Conservation (phyloP, 2,888 invertebrate species). For the Hartigia nigra region DNA sequence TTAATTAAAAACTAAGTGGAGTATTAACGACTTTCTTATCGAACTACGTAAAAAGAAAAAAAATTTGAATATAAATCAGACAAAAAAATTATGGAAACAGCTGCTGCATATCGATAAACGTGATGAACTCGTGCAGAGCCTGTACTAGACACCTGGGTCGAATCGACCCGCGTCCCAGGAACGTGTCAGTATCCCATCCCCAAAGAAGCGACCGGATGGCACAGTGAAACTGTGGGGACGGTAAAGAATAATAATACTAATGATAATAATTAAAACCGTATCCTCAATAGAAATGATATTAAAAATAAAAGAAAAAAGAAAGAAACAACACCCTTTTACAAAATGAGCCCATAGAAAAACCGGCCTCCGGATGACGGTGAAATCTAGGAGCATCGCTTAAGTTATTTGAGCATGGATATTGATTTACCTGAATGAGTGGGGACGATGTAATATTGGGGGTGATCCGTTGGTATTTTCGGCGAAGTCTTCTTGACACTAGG, state of each 20-base stretch:
- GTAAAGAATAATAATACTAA: background rate
- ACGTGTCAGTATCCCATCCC: background rate
- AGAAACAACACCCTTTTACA: background rate
- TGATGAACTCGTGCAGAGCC: background rate
- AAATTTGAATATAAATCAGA: background rate
- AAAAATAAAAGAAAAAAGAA: background rate
- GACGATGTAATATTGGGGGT: conserved; percentile 30
- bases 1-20: background rate
- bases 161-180: background rate
- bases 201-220: background rate
- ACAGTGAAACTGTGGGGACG: background rate
- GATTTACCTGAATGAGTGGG: conserved; percentile 55
- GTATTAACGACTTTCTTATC: background rate
- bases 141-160: background rate
- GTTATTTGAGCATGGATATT: conserved; percentile 23
- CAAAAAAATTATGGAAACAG: conserved; percentile 5
- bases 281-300: background rate
- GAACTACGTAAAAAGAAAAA: background rate
- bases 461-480: conserved; percentile 17
- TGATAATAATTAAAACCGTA: background rate
- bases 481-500: conserved; percentile 4
- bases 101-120: conserved; percentile 17
- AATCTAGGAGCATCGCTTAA: background rate
- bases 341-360: background rate
- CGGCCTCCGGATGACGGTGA: background rate